phyloP scores from a whole-genome alignment of 2,888 invertebrate species.

The Oegoconia quadripuncta region DNA sequence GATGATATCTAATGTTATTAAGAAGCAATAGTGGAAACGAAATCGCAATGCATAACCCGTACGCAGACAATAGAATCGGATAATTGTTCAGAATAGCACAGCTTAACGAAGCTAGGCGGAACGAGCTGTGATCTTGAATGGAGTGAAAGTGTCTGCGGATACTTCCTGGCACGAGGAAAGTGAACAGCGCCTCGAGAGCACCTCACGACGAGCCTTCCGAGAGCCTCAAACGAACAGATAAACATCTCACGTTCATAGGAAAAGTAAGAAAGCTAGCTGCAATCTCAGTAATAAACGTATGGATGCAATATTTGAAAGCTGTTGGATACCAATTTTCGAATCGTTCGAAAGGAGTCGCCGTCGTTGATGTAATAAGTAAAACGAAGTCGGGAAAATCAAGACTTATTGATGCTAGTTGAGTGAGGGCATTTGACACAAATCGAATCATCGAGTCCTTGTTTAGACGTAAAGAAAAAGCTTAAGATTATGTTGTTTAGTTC shows the following conservation, averaged over 20 bases:
- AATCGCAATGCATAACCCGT: conserved; percentile 24
- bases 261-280: conserved; percentile 44
- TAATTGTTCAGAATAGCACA: conserved; percentile 45
- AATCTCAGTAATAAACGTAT: conserved; percentile 2
- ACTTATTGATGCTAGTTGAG: no score
- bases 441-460: no score
- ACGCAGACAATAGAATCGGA: conserved; percentile 38
- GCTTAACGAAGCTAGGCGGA: conserved; percentile 47
- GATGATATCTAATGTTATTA: conserved; percentile 11
- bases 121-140: conserved; percentile 68
- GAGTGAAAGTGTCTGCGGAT: conserved; percentile 69
- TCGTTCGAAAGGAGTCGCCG: no score
- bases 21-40: conserved; percentile 27
- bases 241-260: conserved; percentile 46
- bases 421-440: no score
- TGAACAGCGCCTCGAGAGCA: conserved; percentile 51
- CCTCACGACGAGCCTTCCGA: conserved; percentile 34
- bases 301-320: not conserved
- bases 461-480: no score
- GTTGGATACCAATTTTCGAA: no score
- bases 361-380: no score
- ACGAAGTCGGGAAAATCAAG: no score
- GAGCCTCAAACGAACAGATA: conserved; percentile 39
- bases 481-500: no score
- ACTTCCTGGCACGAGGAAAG: conserved; percentile 74